phyloP scores from a whole-genome alignment of 1,140 invertebrate genomes.

The Megathymus violae region DNA sequence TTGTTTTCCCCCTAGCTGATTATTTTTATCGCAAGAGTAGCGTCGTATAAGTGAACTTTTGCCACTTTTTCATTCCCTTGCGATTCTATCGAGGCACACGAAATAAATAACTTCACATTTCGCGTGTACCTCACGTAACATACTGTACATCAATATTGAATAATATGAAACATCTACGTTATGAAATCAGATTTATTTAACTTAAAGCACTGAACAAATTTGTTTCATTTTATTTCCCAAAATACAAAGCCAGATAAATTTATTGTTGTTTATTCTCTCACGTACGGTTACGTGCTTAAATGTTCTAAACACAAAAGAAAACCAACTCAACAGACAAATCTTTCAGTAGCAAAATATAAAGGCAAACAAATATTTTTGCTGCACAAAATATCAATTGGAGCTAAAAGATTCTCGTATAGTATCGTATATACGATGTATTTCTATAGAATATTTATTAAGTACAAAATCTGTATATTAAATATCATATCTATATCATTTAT shows the following conservation, averaged over 20 bases:
- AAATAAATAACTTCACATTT: constrained; percentile 3
- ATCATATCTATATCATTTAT: constrained; percentile 17
- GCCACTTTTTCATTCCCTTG: constrained; percentile 20
- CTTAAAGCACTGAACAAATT: constrained; percentile 5
- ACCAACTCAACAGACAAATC: constrained; percentile 21
- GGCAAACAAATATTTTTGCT: constrained; percentile 3
- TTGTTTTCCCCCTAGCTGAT: constrained; percentile 24
- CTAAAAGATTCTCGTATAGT: neutral
- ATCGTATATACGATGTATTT: neutral
- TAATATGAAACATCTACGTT: neutral
- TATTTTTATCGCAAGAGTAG: constrained; percentile 24
- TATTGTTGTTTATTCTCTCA: constrained; percentile 28
- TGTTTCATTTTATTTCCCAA: constrained; percentile 25
- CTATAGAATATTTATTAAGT: too few relatives aligned
- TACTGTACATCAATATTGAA: neutral
- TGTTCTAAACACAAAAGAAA: constrained; percentile 31
- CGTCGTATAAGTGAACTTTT: constrained; percentile 28
- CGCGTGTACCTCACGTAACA: neutral
- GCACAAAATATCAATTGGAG: constrained; percentile 4
- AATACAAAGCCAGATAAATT: constrained; percentile 16
- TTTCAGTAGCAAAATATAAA: constrained; percentile 30
- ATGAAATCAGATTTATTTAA: neutral
- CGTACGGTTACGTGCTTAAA: constrained; percentile 28
- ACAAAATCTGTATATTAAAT: neutral
- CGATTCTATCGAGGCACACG: constrained; percentile 1